A percentile compares a stretch with the other conserved stretches of the same genome.
Conservation (phyloP, 2,797 vertebrate species). For the Phrynocephalus forsythii region DNA sequence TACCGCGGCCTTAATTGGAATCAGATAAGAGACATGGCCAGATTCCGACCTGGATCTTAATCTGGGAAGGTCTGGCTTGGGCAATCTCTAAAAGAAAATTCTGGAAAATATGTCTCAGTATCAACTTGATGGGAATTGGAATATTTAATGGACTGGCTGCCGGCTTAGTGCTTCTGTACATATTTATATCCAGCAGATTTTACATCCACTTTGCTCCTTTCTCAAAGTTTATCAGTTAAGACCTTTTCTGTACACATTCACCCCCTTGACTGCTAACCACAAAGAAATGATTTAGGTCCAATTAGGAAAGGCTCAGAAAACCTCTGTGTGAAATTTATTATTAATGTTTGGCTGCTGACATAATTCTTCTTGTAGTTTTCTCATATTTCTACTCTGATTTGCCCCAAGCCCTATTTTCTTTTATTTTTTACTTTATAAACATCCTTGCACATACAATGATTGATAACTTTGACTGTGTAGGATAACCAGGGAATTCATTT, state of each 20-base stretch:
- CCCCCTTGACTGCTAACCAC: background rate
- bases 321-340: slow-evolving; percentile 16
- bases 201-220: background rate
- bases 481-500: slow-evolving; percentile 30
- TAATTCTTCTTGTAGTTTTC: slow-evolving; percentile 11
- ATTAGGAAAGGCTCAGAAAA: background rate
- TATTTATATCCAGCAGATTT: background rate
- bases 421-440: slow-evolving; percentile 21
- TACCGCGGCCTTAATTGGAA: background rate
- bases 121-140: background rate
- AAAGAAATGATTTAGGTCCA: background rate
- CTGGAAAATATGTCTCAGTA: background rate
- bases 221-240: background rate
- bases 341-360: background rate
- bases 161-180: background rate
- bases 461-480: slow-evolving; percentile 22
- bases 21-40: no score
- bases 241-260: background rate
- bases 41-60: no score
- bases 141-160: background rate
- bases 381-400: background rate
- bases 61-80: background rate
- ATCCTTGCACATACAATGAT: slow-evolving; percentile 5
- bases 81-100: no score
- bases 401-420: background rate